Evolutionary conservation across 2,888 invertebrate genomes (phyloP), one percentile per base, ranked within the genome.

Genomic region (Hoplodrina blanda): DNA sequence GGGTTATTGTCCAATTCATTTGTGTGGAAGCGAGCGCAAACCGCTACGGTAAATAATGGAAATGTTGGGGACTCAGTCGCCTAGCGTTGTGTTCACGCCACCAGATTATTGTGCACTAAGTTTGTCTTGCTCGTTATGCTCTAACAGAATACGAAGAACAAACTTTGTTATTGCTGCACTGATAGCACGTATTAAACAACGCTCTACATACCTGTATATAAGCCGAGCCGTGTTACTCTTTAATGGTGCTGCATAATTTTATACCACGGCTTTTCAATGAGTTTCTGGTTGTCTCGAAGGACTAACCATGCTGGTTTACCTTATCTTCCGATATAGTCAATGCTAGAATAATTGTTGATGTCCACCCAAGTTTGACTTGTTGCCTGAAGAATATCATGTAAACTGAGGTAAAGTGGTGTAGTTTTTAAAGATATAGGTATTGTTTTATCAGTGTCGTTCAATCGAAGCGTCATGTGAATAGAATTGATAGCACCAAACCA

Each of bases 1-100:
- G 87, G 85, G 92, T 91, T 92, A 92, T 91, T 91, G 90, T 92
- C 87, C 91, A 92, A 93, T 92, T 92, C 90, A 92, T 93, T 93
- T 93, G 90, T 89, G 87, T 87, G 87, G 82, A 87, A 90, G 87
- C 84, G 85, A 87, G 88, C 85, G 86, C 87, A 89, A 90, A 91
- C 91, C 89, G 87, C 88, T 73, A 81, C 88, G 82, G 91, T 90
- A 90, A 91, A 92, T 92, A 93, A 93, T 91, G 89, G 87, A 89
- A 91, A 90, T 87, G 86, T 84, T 88, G 83, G 81, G 66, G 84
- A 85, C 85, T 87, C 86, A 84, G 81, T 86, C 86, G 87, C 86
- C 88, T 85, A 86, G 87, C 86, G 88, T 84, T 88, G 90, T 88
- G 88, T 88, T 87, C 84, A 80, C 84, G 83, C 84, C 85, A 87